Evolutionary conservation across 2,888 invertebrate species (phyloP).

Genomic region (Ophion ventricosus): DNA sequence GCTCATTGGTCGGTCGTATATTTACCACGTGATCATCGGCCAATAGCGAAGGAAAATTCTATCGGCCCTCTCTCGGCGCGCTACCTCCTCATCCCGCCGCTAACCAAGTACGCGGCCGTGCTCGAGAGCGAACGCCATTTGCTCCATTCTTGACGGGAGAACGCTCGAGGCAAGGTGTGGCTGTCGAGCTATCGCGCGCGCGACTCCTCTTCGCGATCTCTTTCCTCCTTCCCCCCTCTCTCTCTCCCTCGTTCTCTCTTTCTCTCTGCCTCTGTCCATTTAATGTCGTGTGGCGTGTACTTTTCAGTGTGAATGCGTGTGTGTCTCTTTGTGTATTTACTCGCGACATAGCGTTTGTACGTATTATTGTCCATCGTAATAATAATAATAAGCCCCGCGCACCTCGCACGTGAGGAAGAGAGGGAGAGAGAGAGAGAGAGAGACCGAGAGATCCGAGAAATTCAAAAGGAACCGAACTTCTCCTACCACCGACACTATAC

Average conservation of each 20-base stretch:
- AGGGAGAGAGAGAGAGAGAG: slow-evolving; percentile 23
- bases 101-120: slow-evolving; percentile 18
- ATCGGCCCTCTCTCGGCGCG: slow-evolving; percentile 59
- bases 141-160: slow-evolving; percentile 80
- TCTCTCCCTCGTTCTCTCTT: slow-evolving; percentile 6
- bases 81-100: not conserved
- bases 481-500: not conserved
- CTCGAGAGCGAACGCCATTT: slow-evolving; percentile 74
- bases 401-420: slow-evolving; percentile 18
- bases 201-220: slow-evolving; percentile 60
- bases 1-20: slow-evolving; percentile 78
- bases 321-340: slow-evolving; percentile 19
- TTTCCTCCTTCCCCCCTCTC: slow-evolving; percentile 40
- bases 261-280: too few species aligned
- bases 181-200: slow-evolving; percentile 69
- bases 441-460: slow-evolving; percentile 27
- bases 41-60: slow-evolving; percentile 74
- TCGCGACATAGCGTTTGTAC: slow-evolving; percentile 4
- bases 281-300: not conserved
- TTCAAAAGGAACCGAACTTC: slow-evolving; percentile 45
- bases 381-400: slow-evolving; percentile 18
- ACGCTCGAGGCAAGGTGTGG: slow-evolving; percentile 81
- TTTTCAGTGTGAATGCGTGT: slow-evolving; percentile 25
- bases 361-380: slow-evolving; percentile 25
- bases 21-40: slow-evolving; percentile 82